Evolutionary conservation across 2,888 invertebrate genomes (phyloP).

Genomic region (Ichneumoninae sp.): DNA sequence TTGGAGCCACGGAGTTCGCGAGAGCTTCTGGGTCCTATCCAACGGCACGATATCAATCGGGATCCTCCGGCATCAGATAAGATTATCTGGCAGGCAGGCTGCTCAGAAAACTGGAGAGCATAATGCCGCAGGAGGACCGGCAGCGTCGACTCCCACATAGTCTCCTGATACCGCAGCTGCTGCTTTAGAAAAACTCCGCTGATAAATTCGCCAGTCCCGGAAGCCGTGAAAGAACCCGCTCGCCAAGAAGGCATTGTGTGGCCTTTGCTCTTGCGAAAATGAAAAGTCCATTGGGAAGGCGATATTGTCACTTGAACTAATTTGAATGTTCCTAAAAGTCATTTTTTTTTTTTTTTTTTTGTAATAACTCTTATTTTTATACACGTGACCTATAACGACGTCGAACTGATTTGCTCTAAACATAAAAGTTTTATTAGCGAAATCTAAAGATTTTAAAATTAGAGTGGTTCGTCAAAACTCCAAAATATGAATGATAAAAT

Average conservation of each 20-base stretch:
- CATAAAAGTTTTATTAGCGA: too few relatives aligned
- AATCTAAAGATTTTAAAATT: too few relatives aligned
- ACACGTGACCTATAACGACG: too few relatives aligned
- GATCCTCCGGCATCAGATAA: constrained; percentile 81
- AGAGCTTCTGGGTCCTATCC: constrained; percentile 57
- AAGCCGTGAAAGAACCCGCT: not conserved
- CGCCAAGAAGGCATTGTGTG: not conserved
- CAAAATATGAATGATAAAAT: too few relatives aligned
- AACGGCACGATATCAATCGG: constrained; percentile 79
- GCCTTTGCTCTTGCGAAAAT: not conserved
- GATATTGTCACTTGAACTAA: not conserved
- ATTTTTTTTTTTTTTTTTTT: not conserved
- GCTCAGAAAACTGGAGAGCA: constrained; percentile 76
- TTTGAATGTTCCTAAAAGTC: not conserved
- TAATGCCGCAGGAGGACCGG: constrained; percentile 42
- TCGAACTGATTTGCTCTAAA: too few relatives aligned
- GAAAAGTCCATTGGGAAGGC: not conserved
- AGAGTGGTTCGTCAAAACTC: too few relatives aligned
- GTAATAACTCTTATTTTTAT: too few relatives aligned
- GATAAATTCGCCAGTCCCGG: constrained; percentile 1
- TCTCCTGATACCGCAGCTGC: constrained; percentile 16
- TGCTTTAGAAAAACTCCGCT: constrained; percentile 21
- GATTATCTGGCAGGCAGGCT: constrained; percentile 74
- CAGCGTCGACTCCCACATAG: not conserved
- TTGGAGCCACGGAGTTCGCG: constrained; percentile 13